phyloP scores from a whole-genome alignment of 2,888 invertebrate species.

The Hyalella azteca region DNA sequence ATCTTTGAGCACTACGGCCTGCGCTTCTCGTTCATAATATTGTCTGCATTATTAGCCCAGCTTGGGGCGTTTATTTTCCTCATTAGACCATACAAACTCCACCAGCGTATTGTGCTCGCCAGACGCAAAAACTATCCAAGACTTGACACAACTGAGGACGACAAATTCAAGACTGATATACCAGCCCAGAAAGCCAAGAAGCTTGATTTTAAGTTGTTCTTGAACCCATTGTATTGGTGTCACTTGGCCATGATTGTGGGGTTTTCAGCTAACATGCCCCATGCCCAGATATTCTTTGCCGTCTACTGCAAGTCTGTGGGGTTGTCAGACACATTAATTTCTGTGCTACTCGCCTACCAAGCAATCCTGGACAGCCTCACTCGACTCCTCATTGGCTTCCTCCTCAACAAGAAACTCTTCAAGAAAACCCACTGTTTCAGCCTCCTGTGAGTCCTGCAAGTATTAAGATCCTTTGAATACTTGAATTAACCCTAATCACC shows the following conservation, averaged over 20 bases:
- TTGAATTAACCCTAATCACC: background rate
- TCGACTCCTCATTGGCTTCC: conserved; percentile 39
- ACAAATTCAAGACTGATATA: background rate
- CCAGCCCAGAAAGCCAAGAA: conserved; percentile 37
- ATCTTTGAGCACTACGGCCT: conserved; percentile 41
- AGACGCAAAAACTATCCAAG: background rate
- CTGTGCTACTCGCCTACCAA: conserved; percentile 41
- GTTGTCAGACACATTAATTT: conserved; percentile 37
- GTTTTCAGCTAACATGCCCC: conserved; percentile 10
- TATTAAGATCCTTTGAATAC: background rate
- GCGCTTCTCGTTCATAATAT: conserved; percentile 40
- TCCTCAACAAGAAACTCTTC: conserved; percentile 33
- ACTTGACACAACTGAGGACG: background rate
- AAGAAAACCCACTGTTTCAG: conserved; percentile 38
- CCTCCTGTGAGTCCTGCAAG: conserved; percentile 39
- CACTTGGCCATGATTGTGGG: conserved; percentile 41
- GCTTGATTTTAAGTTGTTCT: conserved; percentile 38
- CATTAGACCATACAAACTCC: conserved; percentile 44
- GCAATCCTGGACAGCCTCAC: conserved; percentile 34
- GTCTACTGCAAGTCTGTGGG: conserved; percentile 41
- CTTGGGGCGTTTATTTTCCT: conserved; percentile 41
- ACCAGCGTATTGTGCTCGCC: conserved; percentile 35
- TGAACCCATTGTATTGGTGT: conserved; percentile 42
- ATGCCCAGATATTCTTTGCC: conserved; percentile 38
- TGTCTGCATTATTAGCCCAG: conserved; percentile 48